Evolutionary conservation across 1,140 invertebrate species (phyloP).

Genomic region (Drosophila gunungcola): DNA sequence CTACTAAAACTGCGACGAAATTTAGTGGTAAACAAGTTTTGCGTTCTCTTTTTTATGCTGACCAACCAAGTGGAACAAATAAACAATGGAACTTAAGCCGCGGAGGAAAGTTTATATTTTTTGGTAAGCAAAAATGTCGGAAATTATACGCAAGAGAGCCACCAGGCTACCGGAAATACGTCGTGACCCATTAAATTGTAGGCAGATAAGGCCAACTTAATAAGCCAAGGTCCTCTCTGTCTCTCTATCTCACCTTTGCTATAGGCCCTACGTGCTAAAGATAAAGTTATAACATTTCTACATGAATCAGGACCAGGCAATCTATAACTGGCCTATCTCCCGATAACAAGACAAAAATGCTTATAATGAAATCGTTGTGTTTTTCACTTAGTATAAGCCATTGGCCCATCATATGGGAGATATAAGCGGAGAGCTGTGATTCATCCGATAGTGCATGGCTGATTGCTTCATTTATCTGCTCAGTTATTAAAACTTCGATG

Average conservation of each 20-base stretch:
- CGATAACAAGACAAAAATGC: constrained; percentile 10
- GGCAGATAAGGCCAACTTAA: constrained; percentile 51
- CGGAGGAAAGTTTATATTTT: constrained; percentile 3
- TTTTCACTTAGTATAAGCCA: constrained; percentile 15
- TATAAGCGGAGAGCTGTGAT: constrained; percentile 8
- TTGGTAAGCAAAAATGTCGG: constrained; percentile 40
- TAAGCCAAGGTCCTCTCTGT: constrained; percentile 37
- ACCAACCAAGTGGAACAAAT: constrained; percentile 24
- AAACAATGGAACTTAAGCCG: constrained; percentile 2
- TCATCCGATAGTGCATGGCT: constrained; percentile 8
- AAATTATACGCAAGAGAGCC: constrained; percentile 4
- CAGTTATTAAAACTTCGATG: constrained; percentile 3
- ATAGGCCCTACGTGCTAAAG: constrained; percentile 43
- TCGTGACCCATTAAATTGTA: constrained; percentile 27
- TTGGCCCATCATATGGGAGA: constrained; percentile 14
- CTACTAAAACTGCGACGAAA: constrained; percentile 50
- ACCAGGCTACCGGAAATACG: constrained; percentile 57
- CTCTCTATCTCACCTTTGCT: constrained; percentile 14
- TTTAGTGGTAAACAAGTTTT: constrained; percentile 69
- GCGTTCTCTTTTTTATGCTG: constrained; percentile 32
- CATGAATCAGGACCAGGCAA: constrained; percentile 46
- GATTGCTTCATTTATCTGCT: constrained; percentile 9
- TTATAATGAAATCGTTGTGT: constrained; percentile 15
- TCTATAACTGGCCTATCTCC: constrained; percentile 46
- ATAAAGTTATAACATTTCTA: constrained; percentile 41